A percentile compares a stretch with the other conserved stretches of the same genome.
Evolutionary conservation across 2,888 invertebrate species (phyloP).

Genomic region (Serrognathus titanus): DNA sequence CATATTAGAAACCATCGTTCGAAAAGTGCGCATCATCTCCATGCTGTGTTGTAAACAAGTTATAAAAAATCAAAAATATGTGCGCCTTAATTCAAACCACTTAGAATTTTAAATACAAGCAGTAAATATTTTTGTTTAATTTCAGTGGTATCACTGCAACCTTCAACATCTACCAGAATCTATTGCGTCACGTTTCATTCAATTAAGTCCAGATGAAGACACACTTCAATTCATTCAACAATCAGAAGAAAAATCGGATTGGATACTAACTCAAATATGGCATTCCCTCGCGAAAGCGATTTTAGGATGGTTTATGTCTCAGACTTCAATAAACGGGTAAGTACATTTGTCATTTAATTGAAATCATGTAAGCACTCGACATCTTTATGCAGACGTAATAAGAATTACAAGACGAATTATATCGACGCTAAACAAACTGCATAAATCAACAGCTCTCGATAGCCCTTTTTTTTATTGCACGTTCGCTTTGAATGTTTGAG

Average conservation of each 20-base stretch:
- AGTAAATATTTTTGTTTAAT: constrained; percentile 21
- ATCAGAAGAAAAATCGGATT: constrained; percentile 77
- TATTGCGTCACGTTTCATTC: constrained; percentile 60
- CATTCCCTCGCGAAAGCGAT: constrained; percentile 83
- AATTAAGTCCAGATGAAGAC: constrained; percentile 67
- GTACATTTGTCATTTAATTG: constrained; percentile 37
- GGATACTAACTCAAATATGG: constrained; percentile 86
- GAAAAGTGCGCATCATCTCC: too few species aligned
- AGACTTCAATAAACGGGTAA: constrained; percentile 94
- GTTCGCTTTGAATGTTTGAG: neutral
- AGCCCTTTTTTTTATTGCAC: neutral
- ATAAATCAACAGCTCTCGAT: neutral
- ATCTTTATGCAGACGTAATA: too few species aligned
- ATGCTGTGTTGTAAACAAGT: too few species aligned
- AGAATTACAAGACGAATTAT: too few species aligned
- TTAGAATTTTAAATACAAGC: too few species aligned
- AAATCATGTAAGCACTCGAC: too few species aligned
- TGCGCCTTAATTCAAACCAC: too few species aligned
- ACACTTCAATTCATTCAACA: constrained; percentile 70
- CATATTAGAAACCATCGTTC: too few species aligned
- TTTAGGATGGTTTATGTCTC: constrained; percentile 86
- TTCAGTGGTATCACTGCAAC: constrained; percentile 74
- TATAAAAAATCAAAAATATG: too few species aligned
- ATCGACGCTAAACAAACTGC: neutral
- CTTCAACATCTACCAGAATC: constrained; percentile 53